Base-by-base conservation (phyloP, 2,888 invertebrate genomes). In the Globia sparganii region DNA sequence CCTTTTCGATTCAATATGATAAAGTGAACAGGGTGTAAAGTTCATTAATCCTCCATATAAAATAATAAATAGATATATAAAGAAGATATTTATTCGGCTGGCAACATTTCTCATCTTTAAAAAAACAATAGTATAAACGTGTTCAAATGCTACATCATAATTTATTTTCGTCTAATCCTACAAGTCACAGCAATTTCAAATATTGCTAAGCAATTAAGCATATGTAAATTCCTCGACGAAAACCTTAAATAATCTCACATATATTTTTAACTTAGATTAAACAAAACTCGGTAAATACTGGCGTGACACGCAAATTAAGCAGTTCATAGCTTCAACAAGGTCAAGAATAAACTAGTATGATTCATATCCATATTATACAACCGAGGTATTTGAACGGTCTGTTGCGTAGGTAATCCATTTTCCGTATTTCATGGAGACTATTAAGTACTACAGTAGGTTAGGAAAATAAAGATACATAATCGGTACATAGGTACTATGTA, bases 231-330 rank as follows among this genome's bases (percentile, higher is more conserved):
- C n/a, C 8, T 0, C 34, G 40, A 59, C 59, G 31, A 40, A 69
- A 59, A 28, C 43, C 4, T 40, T 49, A 31, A 43, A 34, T 21
- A 68, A 21, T 37, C 11, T 58, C 56, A 59, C 21, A 84, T 59
- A 83, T 79, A 53, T 85, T 72, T 85, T 80, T 65, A 25, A 77
- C 66, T 73, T 61, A 82, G 46, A 83, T 71, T 84, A 78, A 82
- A 84, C 70, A 85, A 72, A 59, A 61, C 58, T 69, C n/a, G 21
- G 74, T 84, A 78, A 82, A 86, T 86, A 83, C 67, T 78, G 11
- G 69, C 86, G 72, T 72, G 69, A 75, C 86, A 84, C 75, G 83
- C 83, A 78, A 78, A 78, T 86, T 72, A 83, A 83, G 53, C 59
- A 69, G 72, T 78, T 75, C 75, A 64, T 61, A 78, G 74, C 65